phyloP scores from a whole-genome alignment of 2,113 vertebrate species.

The Lagopus muta region DNA sequence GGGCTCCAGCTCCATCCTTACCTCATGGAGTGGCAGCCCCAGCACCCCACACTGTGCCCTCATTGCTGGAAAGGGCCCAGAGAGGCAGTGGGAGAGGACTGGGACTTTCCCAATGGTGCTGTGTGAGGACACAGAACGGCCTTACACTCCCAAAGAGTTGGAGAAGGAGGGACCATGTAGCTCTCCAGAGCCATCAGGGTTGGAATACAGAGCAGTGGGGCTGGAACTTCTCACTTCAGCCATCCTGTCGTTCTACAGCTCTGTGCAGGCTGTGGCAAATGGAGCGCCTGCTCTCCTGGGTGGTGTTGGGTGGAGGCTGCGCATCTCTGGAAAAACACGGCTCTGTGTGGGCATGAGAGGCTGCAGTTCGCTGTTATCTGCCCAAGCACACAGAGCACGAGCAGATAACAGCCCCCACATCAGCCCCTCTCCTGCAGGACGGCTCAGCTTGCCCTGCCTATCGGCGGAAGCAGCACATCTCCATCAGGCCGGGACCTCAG shows the following conservation, averaged over 20 bases:
- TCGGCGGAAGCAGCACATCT: neutral
- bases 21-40: neutral
- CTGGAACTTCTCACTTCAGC: too few species aligned
- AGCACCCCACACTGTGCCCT: neutral
- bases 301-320: neutral
- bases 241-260: too few species aligned
- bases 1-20: slow-evolving; percentile 24
- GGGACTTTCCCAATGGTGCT: neutral
- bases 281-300: rapidly evolving
- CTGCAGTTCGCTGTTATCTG: slow-evolving; percentile 12
- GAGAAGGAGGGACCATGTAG: neutral
- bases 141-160: neutral
- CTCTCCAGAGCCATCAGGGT: rapidly evolving
- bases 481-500: neutral
- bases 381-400: neutral
- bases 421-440: slow-evolving; percentile 5
- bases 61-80: neutral
- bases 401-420: neutral
- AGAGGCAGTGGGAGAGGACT: neutral
- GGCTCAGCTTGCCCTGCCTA: slow-evolving; percentile 9
- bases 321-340: neutral
- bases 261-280: rapidly evolving
- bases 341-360: neutral
- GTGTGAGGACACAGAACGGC: neutral
- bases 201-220: too few species aligned